Evolutionary conservation across 1,140 invertebrate genomes (phyloP).

Genomic region (Caenorhabditis inopinata): DNA sequence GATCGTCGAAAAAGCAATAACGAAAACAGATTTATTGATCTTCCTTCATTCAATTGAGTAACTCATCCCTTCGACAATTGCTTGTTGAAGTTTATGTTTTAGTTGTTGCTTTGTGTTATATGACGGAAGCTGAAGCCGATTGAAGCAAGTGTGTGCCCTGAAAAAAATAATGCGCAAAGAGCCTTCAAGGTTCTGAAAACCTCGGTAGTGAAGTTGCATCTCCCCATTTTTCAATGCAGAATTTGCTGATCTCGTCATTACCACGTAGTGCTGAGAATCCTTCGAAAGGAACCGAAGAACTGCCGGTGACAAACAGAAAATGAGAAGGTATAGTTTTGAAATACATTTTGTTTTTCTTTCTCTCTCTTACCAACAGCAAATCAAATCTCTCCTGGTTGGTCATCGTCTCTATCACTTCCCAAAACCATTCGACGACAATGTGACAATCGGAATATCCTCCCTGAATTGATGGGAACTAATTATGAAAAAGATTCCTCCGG

Average conservation of each 20-base stretch:
- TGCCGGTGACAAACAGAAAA: slow-evolving; percentile 21
- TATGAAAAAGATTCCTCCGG: too few relatives aligned
- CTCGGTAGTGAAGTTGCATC: slow-evolving; percentile 3
- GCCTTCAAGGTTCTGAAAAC: background rate
- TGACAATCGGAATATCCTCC: slow-evolving; percentile 24
- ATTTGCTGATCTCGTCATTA: slow-evolving; percentile 11
- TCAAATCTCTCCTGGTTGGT: slow-evolving; percentile 21
- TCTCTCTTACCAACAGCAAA: slow-evolving; percentile 3
- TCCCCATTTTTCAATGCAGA: slow-evolving; percentile 15
- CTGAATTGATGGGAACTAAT: background rate
- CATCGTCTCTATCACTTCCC: slow-evolving; percentile 29
- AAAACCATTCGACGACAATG: slow-evolving; percentile 20
- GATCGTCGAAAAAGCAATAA: too few relatives aligned
- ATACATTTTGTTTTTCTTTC: too few relatives aligned
- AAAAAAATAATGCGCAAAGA: background rate
- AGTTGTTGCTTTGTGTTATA: background rate
- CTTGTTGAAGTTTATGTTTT: slow-evolving; percentile 3
- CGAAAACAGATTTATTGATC: too few relatives aligned
- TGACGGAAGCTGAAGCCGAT: background rate
- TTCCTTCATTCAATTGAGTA: background rate
- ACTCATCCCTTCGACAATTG: background rate
- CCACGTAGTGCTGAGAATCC: slow-evolving; percentile 13
- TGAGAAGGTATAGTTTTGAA: background rate
- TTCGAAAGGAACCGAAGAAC: slow-evolving; percentile 18
- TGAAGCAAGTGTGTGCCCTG: slow-evolving; percentile 18